Evolutionary conservation across 2,113 vertebrate species (phyloP), one percentile per base, ranked within the genome.

Genomic region (Leptodactylus fuscus): DNA sequence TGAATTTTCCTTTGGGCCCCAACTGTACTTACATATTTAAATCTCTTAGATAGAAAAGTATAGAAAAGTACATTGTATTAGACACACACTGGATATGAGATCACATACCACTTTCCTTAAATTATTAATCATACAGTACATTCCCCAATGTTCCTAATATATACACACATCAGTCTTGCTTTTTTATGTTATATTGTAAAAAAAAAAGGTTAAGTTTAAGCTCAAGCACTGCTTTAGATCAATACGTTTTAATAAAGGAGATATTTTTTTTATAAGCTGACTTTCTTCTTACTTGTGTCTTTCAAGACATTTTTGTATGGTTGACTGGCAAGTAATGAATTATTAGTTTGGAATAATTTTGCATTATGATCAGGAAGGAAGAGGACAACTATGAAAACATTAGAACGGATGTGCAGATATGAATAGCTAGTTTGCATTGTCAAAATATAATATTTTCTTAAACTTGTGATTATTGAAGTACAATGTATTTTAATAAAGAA

Each of bases 1-100:
- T 44, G 53, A 44, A 80, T 80, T 80, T 80, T 80, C 77, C 77
- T 80, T 62, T n/a, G 53, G 77, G 77, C 53, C 77, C n/a, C 13
- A 62, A 24, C 53, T 60, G 77, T 62, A 79, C 76, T 79, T 60
- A 79, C 76, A 80, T 80, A 80, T 80, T 80, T 80, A 60, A 62
- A 80, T 38, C 34, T 24, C 34, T 80, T 22, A 60, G n/a, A 58
- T 51, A 13, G 34, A 79, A 38, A 36, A 38, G 76, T 16, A n/a
- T 41, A 79, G 76, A 79, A 79, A 79, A 79, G 51, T 60, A 79
- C 76, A 60, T 79, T 79, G 32, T 60, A 79, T 38, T 60, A 60
- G 29, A 51, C 51, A 41, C 13, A 58, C 76, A 38, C 51, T 78
- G 49, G 49, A 58, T 78, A 22, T 27, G 22, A 62, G 53, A 80